Conservation (phyloP, 2,797 vertebrate species). For the Sorex maritimensis region DNA sequence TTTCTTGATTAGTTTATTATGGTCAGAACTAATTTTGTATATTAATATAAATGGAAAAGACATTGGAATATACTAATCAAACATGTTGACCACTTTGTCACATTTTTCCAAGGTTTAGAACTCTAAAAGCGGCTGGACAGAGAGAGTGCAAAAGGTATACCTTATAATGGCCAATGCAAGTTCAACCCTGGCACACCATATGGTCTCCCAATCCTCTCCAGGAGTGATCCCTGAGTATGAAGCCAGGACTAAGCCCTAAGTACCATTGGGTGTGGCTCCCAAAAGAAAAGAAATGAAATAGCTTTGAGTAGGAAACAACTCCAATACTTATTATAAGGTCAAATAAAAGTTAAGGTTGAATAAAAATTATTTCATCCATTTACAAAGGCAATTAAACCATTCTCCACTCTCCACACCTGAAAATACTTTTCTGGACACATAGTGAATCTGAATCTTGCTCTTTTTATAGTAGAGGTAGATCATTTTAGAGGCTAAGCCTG, state of each 20-base stretch:
- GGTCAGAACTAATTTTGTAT: slow-evolving; percentile 10
- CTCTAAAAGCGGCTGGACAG: not conserved
- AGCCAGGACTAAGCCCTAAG: too few species aligned
- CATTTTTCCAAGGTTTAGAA: not conserved
- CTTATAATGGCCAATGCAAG: too few species aligned
- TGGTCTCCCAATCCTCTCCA: too few species aligned
- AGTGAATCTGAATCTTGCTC: not conserved
- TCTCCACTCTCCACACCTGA: not conserved
- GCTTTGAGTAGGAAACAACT: not conserved
- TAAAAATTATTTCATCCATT: slow-evolving; percentile 35
- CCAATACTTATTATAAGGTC: not conserved
- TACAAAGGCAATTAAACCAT: not conserved
- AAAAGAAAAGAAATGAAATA: not conserved
- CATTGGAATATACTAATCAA: not conserved
- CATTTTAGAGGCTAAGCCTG: not conserved
- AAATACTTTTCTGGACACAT: not conserved
- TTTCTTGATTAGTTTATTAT: not conserved
- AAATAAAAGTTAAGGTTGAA: slow-evolving; percentile 41
- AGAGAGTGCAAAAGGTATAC: not conserved
- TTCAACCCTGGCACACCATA: too few species aligned
- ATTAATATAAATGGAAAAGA: not conserved
- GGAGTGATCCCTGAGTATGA: too few species aligned
- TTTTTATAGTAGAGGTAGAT: not conserved
- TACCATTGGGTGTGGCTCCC: too few species aligned
- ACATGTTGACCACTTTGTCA: not conserved